Percentiles rank a stretch among this genome's conserved stretches.
These are phyloP conservation scores for Coluber constrictor DNA, from an alignment of 2,797 vertebrate genomes.

Conservation along the genomic window DNA sequence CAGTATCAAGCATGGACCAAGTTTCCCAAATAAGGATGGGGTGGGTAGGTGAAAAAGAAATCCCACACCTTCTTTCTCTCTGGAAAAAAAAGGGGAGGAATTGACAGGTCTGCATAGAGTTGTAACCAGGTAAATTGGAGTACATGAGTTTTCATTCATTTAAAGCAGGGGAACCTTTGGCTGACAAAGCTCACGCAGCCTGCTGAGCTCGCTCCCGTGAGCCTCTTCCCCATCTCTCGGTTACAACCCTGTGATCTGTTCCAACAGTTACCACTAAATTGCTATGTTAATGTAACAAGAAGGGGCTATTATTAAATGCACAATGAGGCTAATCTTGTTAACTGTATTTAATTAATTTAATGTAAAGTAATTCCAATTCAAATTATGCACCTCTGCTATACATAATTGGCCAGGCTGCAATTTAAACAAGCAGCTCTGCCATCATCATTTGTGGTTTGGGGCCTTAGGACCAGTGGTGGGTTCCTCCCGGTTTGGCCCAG, in stretches of 20 bases:
- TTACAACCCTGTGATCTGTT: not conserved
- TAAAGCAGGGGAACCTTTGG: not conserved
- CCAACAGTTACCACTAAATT: not conserved
- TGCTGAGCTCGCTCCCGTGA: not conserved
- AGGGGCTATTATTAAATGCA: not conserved
- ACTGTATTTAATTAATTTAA: not conserved
- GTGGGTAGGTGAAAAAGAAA: not conserved
- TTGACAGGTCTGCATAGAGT: not conserved
- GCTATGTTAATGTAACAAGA: not conserved
- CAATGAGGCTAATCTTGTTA: not conserved
- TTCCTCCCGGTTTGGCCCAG: too few relatives aligned
- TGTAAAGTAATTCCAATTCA: not conserved
- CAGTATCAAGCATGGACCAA: not conserved
- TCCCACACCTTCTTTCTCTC: not conserved
- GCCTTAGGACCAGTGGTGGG: not conserved
- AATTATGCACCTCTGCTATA: not conserved
- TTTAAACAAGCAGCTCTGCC: not conserved
- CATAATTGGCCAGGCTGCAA: not conserved
- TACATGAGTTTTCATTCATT: not conserved
- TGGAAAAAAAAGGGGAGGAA: not conserved
- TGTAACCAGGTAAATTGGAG: not conserved
- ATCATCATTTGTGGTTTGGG: not conserved
- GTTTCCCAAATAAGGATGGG: not conserved
- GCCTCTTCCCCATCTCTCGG: not conserved
- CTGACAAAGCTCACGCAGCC: not conserved